Evolutionary conservation across 2,113 vertebrate species (phyloP), one percentile per base, ranked within the genome.

Genomic region (Petrocephalus microphthalmus): DNA sequence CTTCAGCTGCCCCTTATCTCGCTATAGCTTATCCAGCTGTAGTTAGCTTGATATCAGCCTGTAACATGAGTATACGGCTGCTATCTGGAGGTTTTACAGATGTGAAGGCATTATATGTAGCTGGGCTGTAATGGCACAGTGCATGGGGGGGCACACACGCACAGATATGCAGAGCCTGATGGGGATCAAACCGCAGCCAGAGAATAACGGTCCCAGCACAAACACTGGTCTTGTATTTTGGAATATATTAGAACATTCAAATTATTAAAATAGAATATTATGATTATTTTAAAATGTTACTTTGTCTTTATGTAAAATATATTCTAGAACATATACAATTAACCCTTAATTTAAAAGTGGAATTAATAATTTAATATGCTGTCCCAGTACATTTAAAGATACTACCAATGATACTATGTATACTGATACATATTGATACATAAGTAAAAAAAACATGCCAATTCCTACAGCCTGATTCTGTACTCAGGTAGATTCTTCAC

Each of bases 81-180:
- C 54, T 85, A 85, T 85, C 84, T 85, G 7, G 33, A 37, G 3
- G 25, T 85, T 37, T 33, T 85, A n/a, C 84, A 85, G 10, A 85
- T 85, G 84, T 85, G 25, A 37, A 54, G 52, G 84, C n/a, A 85
- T 85, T 54, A 85, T 85, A 54, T 56, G 56, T 54, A 85, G 5
- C 25, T 49, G 22, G 49, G 52, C 52, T 37, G 51, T 17, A 45
- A 22, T 22, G 42, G 74, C 37, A n/a, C 33, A 20, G 74, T 81
- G 29, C 15, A 81, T 81, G 10, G 8, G 17, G 78, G 45, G 78
- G 20, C 7, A n/a, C 81, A 49, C 81, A n/a, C 7, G 45, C 42
- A 83, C 8, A n/a, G 81, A 83, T 49, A 22, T 8, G 45, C 42
- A 1, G 37, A 83, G 22, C 49, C 45, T 47, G n/a, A 22, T 83